A percentile compares a stretch with the other conserved stretches of the same genome.
Evolutionary conservation across 2,888 invertebrate species (phyloP).

Genomic region (Cheilosia scutellata): DNA sequence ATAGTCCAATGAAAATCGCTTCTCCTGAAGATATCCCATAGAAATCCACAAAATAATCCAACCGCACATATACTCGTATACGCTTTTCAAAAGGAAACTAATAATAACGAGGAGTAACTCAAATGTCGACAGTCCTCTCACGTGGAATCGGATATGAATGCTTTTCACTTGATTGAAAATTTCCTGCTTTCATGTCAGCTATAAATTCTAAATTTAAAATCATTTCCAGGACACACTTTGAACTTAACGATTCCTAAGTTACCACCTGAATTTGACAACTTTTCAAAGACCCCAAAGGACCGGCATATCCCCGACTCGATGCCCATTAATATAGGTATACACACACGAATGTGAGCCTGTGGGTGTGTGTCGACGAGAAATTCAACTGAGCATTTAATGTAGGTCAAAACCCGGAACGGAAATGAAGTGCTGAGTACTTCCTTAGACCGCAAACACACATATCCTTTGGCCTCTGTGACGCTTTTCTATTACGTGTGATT

Average conservation of each 20-base stretch:
- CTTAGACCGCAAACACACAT: conserved; percentile 72
- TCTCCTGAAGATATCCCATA: no score
- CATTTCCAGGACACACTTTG: conserved; percentile 74
- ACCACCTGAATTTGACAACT: conserved; percentile 73
- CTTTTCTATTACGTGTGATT: conserved; percentile 55
- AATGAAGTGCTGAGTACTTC: conserved; percentile 76
- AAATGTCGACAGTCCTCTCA: conserved; percentile 58
- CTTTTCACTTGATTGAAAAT: conserved; percentile 75
- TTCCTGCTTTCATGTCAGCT: conserved; percentile 73
- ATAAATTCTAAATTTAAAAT: conserved; percentile 75
- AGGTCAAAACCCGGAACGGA: conserved; percentile 76
- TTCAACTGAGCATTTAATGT: conserved; percentile 74
- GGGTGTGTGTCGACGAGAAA: conserved; percentile 38
- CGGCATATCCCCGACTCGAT: conserved; percentile 1
- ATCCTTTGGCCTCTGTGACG: conserved; percentile 52
- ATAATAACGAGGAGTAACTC: conserved; percentile 51
- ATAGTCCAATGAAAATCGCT: no score
- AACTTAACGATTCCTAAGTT: conserved; percentile 71
- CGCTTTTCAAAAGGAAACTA: conserved; percentile 41
- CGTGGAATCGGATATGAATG: conserved; percentile 74
- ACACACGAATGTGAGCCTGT: conserved; percentile 1
- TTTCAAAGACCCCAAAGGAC: conserved; percentile 48
- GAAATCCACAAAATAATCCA: conserved; percentile 22
- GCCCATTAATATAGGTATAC: neutral
- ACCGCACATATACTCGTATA: conserved; percentile 15